Percentiles rank a stretch among this genome's conserved stretches.
Evolutionary conservation across 2,888 invertebrate genomes (phyloP).

Genomic region (Melangyna quadrimaculata): DNA sequence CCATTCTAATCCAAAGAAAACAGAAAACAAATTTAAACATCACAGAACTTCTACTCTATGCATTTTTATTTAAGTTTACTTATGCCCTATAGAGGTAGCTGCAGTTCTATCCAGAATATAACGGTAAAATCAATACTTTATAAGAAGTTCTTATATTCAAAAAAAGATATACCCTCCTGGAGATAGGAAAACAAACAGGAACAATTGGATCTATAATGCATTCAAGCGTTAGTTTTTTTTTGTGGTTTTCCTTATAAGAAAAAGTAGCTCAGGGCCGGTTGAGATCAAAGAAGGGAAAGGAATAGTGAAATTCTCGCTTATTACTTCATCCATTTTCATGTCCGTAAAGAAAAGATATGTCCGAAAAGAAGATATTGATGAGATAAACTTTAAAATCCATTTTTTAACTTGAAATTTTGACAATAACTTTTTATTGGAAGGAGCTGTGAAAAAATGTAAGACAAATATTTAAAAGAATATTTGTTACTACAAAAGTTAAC

Average conservation of each 20-base stretch:
- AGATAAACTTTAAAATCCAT: too few relatives aligned
- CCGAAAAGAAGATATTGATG: too few relatives aligned
- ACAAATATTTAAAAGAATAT: too few relatives aligned
- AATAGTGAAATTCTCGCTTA: not conserved
- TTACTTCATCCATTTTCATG: not conserved
- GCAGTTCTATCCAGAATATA: slow-evolving; percentile 3
- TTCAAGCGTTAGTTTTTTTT: slow-evolving; percentile 16
- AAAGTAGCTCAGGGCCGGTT: not conserved
- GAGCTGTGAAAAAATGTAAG: too few relatives aligned
- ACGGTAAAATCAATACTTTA: slow-evolving; percentile 52
- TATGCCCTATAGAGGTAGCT: slow-evolving; percentile 1
- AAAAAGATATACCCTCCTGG: not conserved
- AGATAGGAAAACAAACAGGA: slow-evolving; percentile 21
- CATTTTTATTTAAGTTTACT: slow-evolving; percentile 9
- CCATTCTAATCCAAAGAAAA: slow-evolving; percentile 4
- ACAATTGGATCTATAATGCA: slow-evolving; percentile 23
- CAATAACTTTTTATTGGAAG: too few relatives aligned
- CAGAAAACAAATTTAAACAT: not conserved
- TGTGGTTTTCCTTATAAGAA: not conserved
- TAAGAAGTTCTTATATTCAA: slow-evolving; percentile 16
- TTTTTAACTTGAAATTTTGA: too few relatives aligned
- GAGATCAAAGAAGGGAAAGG: too few relatives aligned
- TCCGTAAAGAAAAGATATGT: too few relatives aligned
- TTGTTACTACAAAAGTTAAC: too few relatives aligned
- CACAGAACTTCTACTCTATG: not conserved